Conservation (phyloP, 2,797 vertebrate genomes). For the Pseudomugil gertrudae region DNA sequence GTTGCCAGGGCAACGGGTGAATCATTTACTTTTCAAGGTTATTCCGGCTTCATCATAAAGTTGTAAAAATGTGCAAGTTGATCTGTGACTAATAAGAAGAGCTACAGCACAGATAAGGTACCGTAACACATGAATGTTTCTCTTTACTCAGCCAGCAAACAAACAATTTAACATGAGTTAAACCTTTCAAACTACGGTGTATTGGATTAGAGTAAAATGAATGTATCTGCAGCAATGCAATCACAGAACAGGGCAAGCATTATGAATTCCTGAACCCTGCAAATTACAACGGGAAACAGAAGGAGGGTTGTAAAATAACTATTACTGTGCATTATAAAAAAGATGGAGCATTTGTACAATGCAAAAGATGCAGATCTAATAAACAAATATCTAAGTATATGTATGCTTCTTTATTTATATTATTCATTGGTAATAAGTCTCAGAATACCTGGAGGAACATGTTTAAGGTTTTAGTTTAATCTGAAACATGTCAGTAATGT, state of each 20-base stretch:
- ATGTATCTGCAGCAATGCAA: background rate
- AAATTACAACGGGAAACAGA: conserved; percentile 37
- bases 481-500: no score
- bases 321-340: background rate
- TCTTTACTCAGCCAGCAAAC: background rate
- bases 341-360: no score
- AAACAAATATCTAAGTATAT: conserved; percentile 44
- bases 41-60: conserved; percentile 14
- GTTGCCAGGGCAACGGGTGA: conserved; percentile 53
- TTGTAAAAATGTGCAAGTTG: conserved; percentile 23
- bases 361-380: conserved; percentile 12
- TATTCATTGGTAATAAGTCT: no score
- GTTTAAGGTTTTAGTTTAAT: no score
- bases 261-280: conserved; percentile 5
- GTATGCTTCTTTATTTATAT: no score
- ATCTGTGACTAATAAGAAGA: conserved; percentile 9
- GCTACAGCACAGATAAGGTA: background rate
- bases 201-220: background rate
- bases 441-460: no score
- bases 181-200: background rate
- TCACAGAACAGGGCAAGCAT: background rate
- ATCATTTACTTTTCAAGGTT: conserved; percentile 35
- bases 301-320: conserved; percentile 31
- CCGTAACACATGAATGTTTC: background rate
- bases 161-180: background rate